These are phyloP conservation scores for Heliconius congener DNA, from an alignment of 1,140 invertebrate genomes.

Conservation along the genomic window DNA sequence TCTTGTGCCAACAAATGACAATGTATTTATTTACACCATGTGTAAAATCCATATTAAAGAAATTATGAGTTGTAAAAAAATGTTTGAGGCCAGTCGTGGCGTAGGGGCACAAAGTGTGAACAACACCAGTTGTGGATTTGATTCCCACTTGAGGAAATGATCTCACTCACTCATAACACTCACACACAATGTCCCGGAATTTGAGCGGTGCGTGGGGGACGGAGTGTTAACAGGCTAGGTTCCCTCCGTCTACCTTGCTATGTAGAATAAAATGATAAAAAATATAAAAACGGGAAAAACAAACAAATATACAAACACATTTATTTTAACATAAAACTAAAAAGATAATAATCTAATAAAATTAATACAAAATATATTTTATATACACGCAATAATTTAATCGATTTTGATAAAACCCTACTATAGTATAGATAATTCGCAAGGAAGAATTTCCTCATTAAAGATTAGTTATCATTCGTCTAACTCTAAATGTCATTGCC, in stretches of 20 bases:
- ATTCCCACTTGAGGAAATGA: neutral
- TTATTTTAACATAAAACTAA: neutral
- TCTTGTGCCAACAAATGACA: no score
- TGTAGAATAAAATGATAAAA: neutral
- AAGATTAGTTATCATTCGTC: slow-evolving; percentile 35
- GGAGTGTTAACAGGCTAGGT: neutral
- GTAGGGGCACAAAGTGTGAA: neutral
- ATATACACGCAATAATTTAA: neutral
- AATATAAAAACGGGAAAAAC: neutral
- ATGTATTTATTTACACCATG: no score
- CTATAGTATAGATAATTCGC: slow-evolving; percentile 29
- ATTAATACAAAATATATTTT: slow-evolving; percentile 27
- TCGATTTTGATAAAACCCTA: neutral
- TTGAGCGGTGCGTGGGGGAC: neutral
- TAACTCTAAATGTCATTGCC: slow-evolving; percentile 22
- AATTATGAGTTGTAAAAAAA: neutral
- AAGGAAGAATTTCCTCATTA: slow-evolving; percentile 32
- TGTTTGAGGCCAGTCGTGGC: no score
- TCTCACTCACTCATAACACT: no score
- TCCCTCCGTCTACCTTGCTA: neutral
- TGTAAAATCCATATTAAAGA: neutral
- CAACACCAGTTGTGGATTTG: neutral
- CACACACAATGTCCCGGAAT: neutral
- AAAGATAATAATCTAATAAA: slow-evolving; percentile 3
- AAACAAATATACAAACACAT: slow-evolving; percentile 5